A percentile compares a stretch with the other conserved stretches of the same genome.
Evolutionary conservation across 1,140 invertebrate genomes (phyloP).

Genomic region (Laodelphax striatellus): DNA sequence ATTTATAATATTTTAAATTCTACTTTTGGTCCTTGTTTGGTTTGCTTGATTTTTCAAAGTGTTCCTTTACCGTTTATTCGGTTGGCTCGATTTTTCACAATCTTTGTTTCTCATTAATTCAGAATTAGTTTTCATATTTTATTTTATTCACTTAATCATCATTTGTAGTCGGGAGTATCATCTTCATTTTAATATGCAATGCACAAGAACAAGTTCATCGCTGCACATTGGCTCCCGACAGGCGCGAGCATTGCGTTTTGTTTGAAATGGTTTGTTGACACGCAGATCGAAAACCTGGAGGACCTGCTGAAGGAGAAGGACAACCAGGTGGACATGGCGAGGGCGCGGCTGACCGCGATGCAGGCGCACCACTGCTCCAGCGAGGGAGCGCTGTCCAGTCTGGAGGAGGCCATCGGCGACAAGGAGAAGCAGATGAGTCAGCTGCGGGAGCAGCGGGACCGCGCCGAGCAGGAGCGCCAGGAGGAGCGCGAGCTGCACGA

Average conservation of each 20-base stretch:
- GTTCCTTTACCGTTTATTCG: too few relatives aligned
- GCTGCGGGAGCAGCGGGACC: conserved; percentile 80
- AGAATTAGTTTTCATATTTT: too few relatives aligned
- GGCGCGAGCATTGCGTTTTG: not conserved
- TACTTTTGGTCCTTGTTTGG: too few relatives aligned
- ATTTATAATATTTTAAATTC: too few relatives aligned
- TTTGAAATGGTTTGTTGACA: conserved; percentile 11
- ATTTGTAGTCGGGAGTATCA: too few relatives aligned
- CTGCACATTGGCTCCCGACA: not conserved
- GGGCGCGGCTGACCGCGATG: conserved; percentile 76
- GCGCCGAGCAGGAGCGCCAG: conserved; percentile 91
- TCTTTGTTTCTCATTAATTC: too few relatives aligned
- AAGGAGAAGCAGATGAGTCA: conserved; percentile 95
- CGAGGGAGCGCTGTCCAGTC: conserved; percentile 78
- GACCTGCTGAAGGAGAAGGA: conserved; percentile 95
- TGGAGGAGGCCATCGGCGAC: conserved; percentile 92
- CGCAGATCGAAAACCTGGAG: conserved; percentile 92
- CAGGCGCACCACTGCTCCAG: conserved; percentile 87
- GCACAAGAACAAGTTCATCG: not conserved
- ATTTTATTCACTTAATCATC: too few relatives aligned
- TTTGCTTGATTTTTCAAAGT: too few relatives aligned
- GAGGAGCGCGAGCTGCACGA: conserved; percentile 92
- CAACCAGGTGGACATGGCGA: conserved; percentile 91
- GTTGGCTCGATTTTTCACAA: too few relatives aligned
- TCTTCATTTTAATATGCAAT: not conserved